A percentile compares a stretch with the other conserved stretches of the same genome.
Conservation (phyloP, 2,888 invertebrate genomes). For the Amphiduros pacificus region DNA sequence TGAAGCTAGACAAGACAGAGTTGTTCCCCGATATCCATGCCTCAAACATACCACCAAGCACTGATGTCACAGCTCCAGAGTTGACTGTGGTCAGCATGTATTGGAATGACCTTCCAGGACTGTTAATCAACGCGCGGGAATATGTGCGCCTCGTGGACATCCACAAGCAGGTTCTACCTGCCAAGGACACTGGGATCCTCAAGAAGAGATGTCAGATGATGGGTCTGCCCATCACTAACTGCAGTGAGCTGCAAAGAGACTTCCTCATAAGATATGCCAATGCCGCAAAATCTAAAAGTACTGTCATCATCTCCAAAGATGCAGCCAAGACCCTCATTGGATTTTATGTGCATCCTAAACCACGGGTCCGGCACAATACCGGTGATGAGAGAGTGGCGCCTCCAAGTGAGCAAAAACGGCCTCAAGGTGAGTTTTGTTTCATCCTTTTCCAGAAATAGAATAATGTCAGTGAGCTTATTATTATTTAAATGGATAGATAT, state of each 20-base stretch:
- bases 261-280: slow-evolving; percentile 57
- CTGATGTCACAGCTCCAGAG: slow-evolving; percentile 26
- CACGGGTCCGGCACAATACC: slow-evolving; percentile 24
- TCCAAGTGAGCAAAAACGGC: background rate
- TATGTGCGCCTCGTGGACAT: slow-evolving; percentile 57
- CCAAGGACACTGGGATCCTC: slow-evolving; percentile 58
- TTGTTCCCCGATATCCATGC: slow-evolving; percentile 24
- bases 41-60: background rate
- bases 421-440: too few species aligned
- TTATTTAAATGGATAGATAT: too few species aligned
- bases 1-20: slow-evolving; percentile 22
- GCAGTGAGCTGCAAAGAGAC: slow-evolving; percentile 59
- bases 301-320: slow-evolving; percentile 53
- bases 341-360: slow-evolving; percentile 55
- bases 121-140: slow-evolving; percentile 51
- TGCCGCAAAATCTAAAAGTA: slow-evolving; percentile 57
- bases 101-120: slow-evolving; percentile 58
- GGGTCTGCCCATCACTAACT: slow-evolving; percentile 51
- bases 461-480: too few species aligned
- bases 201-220: slow-evolving; percentile 57
- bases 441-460: too few species aligned
- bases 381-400: slow-evolving; percentile 2
- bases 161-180: slow-evolving; percentile 58
- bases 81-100: slow-evolving; percentile 53
- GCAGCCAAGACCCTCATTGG: slow-evolving; percentile 52